phyloP scores from a whole-genome alignment of 2,888 invertebrate genomes.

The Cistogaster globosa region DNA sequence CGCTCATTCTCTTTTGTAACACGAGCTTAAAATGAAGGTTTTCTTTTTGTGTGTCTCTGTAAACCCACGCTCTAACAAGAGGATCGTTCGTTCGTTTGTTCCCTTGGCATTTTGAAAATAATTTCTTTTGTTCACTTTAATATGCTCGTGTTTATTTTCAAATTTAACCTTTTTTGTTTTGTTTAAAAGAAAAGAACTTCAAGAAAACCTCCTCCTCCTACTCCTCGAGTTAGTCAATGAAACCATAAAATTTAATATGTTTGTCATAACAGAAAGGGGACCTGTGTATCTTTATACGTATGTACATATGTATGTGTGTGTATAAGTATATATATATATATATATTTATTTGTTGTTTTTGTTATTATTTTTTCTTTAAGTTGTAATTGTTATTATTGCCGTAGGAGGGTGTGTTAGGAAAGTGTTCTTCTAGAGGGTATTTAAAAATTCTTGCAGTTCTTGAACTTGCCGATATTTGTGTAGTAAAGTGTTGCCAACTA shows the following conservation, averaged over 20 bases:
- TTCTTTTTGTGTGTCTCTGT: slow-evolving; percentile 1
- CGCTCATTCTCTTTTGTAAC: slow-evolving; percentile 51
- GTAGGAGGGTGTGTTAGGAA: slow-evolving; percentile 54
- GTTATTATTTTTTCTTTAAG: not conserved
- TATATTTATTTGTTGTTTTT: not conserved
- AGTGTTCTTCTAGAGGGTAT: not conserved
- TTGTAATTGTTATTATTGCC: slow-evolving; percentile 2
- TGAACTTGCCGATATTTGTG: too few relatives aligned
- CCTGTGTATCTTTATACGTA: too few relatives aligned
- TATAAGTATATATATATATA: not conserved
- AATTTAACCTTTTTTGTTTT: slow-evolving; percentile 19
- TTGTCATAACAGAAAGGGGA: slow-evolving; percentile 22
- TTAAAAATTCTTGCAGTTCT: too few relatives aligned
- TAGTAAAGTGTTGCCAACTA: too few relatives aligned
- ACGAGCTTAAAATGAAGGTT: slow-evolving; percentile 65
- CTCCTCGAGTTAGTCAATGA: slow-evolving; percentile 43
- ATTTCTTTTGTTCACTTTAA: not conserved
- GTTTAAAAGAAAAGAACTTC: slow-evolving; percentile 8
- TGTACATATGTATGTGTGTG: not conserved
- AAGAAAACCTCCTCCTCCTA: not conserved
- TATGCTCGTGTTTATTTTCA: slow-evolving; percentile 33
- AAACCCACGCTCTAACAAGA: slow-evolving; percentile 8
- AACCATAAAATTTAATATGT: slow-evolving; percentile 61
- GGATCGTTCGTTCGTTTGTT: slow-evolving; percentile 45
- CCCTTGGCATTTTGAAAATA: slow-evolving; percentile 38